Evolutionary conservation across 2,113 vertebrate genomes (phyloP).

Genomic region (Ia io): DNA sequence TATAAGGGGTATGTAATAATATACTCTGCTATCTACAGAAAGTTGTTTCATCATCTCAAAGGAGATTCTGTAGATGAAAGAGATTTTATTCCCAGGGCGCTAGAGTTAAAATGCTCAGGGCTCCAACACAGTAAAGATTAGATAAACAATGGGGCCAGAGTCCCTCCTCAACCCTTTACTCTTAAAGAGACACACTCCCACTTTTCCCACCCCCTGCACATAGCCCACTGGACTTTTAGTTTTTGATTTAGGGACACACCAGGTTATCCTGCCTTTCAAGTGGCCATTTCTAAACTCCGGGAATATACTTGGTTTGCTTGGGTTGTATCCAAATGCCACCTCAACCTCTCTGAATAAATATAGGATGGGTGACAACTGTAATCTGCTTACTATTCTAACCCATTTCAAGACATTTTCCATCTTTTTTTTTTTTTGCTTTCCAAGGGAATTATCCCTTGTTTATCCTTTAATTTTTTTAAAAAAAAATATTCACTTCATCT

Average conservation of each 20-base stretch:
- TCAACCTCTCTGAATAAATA: conserved; percentile 53
- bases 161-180: background rate
- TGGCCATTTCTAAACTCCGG: background rate
- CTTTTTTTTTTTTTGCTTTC: background rate
- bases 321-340: conserved; percentile 53
- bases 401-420: background rate
- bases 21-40: background rate
- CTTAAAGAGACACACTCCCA: background rate
- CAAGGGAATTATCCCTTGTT: background rate
- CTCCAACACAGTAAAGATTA: background rate
- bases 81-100: background rate
- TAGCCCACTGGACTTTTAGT: background rate
- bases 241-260: background rate
- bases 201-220: background rate
- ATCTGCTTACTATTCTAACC: conserved; percentile 24
- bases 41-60: background rate
- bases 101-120: background rate
- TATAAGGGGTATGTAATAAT: background rate
- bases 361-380: conserved; percentile 55
- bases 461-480: background rate
- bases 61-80: background rate
- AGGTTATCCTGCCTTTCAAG: background rate
- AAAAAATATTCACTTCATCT: background rate
- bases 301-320: conserved; percentile 61
- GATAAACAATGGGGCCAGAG: background rate